phyloP scores from a whole-genome alignment of 2,888 invertebrate species.

The Asteroscopus sphinx region DNA sequence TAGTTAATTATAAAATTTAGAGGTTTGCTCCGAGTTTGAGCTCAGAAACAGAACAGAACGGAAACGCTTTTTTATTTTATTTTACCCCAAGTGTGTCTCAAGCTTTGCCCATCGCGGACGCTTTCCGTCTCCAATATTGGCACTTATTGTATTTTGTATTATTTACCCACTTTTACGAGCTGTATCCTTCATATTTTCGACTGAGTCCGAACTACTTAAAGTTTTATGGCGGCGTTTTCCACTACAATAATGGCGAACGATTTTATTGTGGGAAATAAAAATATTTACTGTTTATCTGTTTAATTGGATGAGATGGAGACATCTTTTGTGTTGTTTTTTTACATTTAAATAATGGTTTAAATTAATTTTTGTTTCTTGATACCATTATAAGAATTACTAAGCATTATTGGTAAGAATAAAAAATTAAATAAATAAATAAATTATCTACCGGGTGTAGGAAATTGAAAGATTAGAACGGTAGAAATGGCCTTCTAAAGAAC shows the following conservation, averaged over 20 bases:
- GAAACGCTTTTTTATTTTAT: neutral
- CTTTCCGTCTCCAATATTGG: constrained; percentile 81
- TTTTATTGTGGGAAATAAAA: constrained; percentile 81
- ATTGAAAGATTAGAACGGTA: too few relatives aligned
- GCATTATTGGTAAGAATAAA: too few relatives aligned
- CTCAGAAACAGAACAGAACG: too few relatives aligned
- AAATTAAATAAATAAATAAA: too few relatives aligned
- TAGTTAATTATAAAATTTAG: too few relatives aligned
- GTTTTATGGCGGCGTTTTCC: constrained; percentile 85
- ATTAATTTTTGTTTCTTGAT: too few relatives aligned
- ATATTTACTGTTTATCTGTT: constrained; percentile 68
- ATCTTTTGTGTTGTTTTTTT: constrained; percentile 12
- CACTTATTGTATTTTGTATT: constrained; percentile 90
- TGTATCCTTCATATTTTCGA: constrained; percentile 86
- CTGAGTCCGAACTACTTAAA: constrained; percentile 87
- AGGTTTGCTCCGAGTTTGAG: too few relatives aligned
- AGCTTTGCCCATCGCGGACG: constrained; percentile 64
- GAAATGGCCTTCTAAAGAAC: too few relatives aligned
- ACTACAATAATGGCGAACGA: constrained; percentile 78
- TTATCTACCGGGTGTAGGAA: too few relatives aligned
- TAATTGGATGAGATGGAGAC: constrained; percentile 72
- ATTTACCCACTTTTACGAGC: constrained; percentile 88
- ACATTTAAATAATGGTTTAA: too few relatives aligned
- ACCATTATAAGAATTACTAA: too few relatives aligned
- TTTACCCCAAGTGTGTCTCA: constrained; percentile 54